Conservation (phyloP, 2,888 invertebrate species). For the Agrochola macilenta region DNA sequence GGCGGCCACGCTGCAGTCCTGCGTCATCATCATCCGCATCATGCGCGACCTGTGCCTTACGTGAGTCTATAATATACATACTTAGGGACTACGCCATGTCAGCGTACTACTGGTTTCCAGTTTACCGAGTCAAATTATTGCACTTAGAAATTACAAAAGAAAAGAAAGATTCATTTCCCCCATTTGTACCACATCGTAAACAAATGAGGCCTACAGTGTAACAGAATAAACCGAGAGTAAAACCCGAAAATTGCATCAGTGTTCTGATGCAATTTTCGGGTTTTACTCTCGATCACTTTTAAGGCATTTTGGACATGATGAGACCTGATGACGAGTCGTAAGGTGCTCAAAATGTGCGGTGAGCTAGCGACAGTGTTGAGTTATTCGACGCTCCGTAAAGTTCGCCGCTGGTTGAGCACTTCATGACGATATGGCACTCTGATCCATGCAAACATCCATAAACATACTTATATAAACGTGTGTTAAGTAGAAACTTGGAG, state of each 20-base stretch:
- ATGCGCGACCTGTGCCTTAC: slow-evolving; percentile 99
- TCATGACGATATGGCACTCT: slow-evolving; percentile 76
- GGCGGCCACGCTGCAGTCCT: slow-evolving; percentile 98
- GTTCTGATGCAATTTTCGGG: too few species aligned
- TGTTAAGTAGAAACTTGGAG: too few species aligned
- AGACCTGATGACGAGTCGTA: slow-evolving; percentile 83
- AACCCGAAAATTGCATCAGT: not conserved
- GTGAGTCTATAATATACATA: slow-evolving; percentile 90
- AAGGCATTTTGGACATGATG: slow-evolving; percentile 72
- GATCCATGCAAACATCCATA: slow-evolving; percentile 60
- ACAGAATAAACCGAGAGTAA: not conserved
- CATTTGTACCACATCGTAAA: not conserved
- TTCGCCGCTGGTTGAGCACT: slow-evolving; percentile 27
- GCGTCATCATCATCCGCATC: slow-evolving; percentile 98
- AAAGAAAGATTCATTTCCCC: too few species aligned
- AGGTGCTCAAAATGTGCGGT: slow-evolving; percentile 46
- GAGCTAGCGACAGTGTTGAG: slow-evolving; percentile 64
- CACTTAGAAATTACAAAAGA: too few species aligned
- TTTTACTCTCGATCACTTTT: too few species aligned
- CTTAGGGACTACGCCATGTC: too few species aligned
- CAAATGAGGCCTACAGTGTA: not conserved
- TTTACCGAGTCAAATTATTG: slow-evolving; percentile 85
- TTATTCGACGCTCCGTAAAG: slow-evolving; percentile 69
- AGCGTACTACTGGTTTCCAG: too few species aligned
- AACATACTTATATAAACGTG: too few species aligned